Percentiles rank a stretch among this genome's conserved stretches.
Evolutionary conservation across 2,113 vertebrate species (phyloP).

Genomic region (Cyrtonyx montezumae): DNA sequence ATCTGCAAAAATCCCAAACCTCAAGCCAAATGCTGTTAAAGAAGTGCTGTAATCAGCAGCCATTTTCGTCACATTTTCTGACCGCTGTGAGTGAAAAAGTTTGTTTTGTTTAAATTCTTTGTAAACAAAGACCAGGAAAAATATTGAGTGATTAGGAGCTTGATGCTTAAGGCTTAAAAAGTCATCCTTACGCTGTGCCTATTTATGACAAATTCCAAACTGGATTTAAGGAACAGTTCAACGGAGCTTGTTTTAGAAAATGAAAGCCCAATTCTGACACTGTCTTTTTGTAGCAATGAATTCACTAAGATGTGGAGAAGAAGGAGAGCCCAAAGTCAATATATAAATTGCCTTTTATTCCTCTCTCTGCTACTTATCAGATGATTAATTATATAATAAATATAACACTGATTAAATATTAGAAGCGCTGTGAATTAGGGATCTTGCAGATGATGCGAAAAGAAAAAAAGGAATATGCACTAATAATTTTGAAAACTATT

Average conservation of each 20-base stretch:
- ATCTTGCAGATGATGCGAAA: not conserved
- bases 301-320: not conserved
- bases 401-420: not conserved
- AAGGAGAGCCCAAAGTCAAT: not conserved
- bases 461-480: not conserved
- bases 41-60: constrained; percentile 9
- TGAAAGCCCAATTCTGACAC: not conserved
- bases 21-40: not conserved
- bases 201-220: not conserved
- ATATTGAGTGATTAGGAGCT: not conserved
- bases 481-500: not conserved
- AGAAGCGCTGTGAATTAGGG: not conserved
- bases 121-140: not conserved
- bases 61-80: not conserved
- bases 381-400: not conserved
- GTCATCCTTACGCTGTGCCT: not conserved
- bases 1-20: not conserved
- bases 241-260: not conserved
- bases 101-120: not conserved
- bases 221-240: not conserved
- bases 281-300: not conserved
- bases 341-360: not conserved
- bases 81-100: not conserved
- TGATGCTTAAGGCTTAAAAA: not conserved
- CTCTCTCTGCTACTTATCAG: not conserved